A percentile compares a stretch with the other conserved stretches of the same genome.
These are phyloP conservation scores for Tenodera sinensis DNA, from an alignment of 2,888 invertebrate species.

Conservation along the genomic window DNA sequence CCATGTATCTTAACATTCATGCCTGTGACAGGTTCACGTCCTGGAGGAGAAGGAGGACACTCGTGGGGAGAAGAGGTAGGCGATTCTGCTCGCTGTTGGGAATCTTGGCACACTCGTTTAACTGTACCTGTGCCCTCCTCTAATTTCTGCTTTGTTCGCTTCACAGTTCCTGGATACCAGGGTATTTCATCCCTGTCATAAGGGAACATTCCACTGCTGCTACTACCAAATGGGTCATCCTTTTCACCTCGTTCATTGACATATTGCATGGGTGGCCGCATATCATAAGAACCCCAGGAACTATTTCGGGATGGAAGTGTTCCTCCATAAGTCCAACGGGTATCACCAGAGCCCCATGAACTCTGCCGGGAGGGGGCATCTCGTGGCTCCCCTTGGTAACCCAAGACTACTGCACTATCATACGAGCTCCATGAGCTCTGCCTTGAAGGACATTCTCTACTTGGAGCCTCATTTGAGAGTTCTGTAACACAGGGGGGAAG, in stretches of 20 bases:
- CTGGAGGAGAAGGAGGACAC: background rate
- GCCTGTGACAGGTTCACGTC: slow-evolving; percentile 5
- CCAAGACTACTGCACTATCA: slow-evolving; percentile 70
- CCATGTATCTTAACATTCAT: slow-evolving; percentile 28
- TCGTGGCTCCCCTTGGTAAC: slow-evolving; percentile 48
- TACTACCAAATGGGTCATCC: slow-evolving; percentile 17
- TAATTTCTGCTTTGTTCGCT: slow-evolving; percentile 61
- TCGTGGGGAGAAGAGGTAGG: slow-evolving; percentile 33
- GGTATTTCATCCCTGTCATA: slow-evolving; percentile 60
- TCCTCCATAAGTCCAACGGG: slow-evolving; percentile 36
- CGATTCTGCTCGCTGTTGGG: slow-evolving; percentile 19
- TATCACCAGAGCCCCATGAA: slow-evolving; percentile 78
- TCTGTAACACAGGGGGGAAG: slow-evolving; percentile 44
- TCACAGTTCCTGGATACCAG: slow-evolving; percentile 67
- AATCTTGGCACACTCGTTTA: slow-evolving; percentile 33
- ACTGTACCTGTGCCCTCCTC: slow-evolving; percentile 54
- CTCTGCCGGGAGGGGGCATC: slow-evolving; percentile 65
- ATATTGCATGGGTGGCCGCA: slow-evolving; percentile 43
- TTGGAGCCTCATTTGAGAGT: slow-evolving; percentile 34
- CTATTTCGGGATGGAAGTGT: slow-evolving; percentile 63
- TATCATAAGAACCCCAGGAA: slow-evolving; percentile 70
- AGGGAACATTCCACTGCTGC: slow-evolving; percentile 49
- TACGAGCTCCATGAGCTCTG: slow-evolving; percentile 77
- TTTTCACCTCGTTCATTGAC: slow-evolving; percentile 32
- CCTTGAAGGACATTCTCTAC: slow-evolving; percentile 55